Evolutionary conservation across 92 coral and sea anemone genomes (phyloP), one percentile per base, ranked within the genome.

Genomic region (Paramuricea clavata): DNA sequence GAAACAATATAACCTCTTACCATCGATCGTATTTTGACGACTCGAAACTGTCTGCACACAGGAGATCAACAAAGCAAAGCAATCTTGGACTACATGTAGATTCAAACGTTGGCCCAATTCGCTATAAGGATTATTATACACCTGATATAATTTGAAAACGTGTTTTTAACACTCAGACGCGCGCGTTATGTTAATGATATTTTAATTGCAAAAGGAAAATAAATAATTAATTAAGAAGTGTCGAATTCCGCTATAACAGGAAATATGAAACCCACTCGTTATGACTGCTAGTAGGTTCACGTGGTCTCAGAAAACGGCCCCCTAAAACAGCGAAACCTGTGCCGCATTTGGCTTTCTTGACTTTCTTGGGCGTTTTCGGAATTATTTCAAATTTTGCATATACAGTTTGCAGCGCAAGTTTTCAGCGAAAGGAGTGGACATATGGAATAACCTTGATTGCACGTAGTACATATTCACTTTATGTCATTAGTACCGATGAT

Each of bases 161-260:
- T 27, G 0, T 2, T 65, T 65, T 65, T 28, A 7, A 65, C 39
- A 28, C 39, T 28, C n/a, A 8, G 72, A 65, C 39, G 72, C 41
- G 72, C 72, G 41, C 36, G 70, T 62, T 26, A 62, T 62, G 70
- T 54, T 54, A 54, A 54, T 54, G 62, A 54, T 54, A 0, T 54
- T 54, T 54, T 54, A 54, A 54, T 54, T 54, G 62, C 25, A 54
- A 54, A 54, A 5, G 62, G 23, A 54, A 9, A 54, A 54, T 54
- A 54, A 54, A 23, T 21, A 19, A 54, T 54, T 54, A 54, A 54
- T 54, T 54, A 54, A 19, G 27, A 19, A 16, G 62, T 19, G 62
- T 54, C 62, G 27, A 54, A 54, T 54, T 54, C 62, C 62, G 62
- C 62, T 12, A 50, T 50, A 13, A 13, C 59, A 13, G 59, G 59